Evolutionary conservation across 2,797 vertebrate genomes (phyloP), one percentile per base, ranked within the genome.

Genomic region (Yasuhikotakia modesta): DNA sequence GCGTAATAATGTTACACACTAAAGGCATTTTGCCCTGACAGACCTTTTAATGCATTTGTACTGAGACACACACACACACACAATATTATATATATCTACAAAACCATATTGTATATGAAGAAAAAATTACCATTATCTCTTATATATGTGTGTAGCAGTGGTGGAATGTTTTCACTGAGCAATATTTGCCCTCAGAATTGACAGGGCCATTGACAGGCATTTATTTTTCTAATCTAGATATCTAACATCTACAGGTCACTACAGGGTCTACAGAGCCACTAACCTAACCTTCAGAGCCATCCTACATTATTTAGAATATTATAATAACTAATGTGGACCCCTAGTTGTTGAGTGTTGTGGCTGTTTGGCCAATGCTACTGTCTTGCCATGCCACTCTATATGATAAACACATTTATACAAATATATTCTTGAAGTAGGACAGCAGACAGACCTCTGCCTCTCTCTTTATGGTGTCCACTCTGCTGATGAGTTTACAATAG

Each of bases 401-500:
- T 39, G 43, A 13, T 30, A 19, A 6, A 46, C 16, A 60, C n/a
- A 2, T 27, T 12, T 27, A 60, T 11, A 60, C 57, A 60, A 39
- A 39, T n/a, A 39, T 39, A 39, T 39, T 39, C 35, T 7, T 5
- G 35, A 39, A 39, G 10, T 8, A 39, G 1, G 39, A 5, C 58
- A 21, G 22, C 0, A 0, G 12, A 69, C 87, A 92, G 91, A 99
- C 98, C 96, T 98, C 96, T 3, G 95, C 93, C 90, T 97, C 95
- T 84, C 95, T 95, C 91, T 95, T 97, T 86, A 99, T 95, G 82
- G 93, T 92, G 85, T 98, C 96, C 84, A 99, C 95, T 88, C 94
- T 94, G 91, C 87, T 96, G 91, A 98, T 94, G 81, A 99, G 96
- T 88, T 99, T 99, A 86, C 96, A 97, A 85, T 99, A 99, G 74